Evolutionary conservation across 2,113 vertebrate genomes (phyloP).

Genomic region (Tragelaphus strepsiceros): DNA sequence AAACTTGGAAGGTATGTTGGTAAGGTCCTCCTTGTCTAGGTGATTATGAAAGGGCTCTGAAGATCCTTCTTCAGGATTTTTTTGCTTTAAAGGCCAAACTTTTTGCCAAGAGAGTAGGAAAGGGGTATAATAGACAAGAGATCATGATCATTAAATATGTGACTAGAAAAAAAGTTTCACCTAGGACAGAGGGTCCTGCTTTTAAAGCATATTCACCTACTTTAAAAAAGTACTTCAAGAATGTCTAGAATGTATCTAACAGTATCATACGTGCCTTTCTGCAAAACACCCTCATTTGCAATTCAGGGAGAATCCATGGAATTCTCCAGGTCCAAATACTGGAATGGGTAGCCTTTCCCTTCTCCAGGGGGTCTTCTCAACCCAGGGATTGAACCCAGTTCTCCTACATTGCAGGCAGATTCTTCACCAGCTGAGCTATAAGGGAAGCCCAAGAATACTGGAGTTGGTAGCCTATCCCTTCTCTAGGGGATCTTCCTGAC

Average conservation of each 20-base stretch:
- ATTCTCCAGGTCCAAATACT: background rate
- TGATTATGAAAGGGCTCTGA: background rate
- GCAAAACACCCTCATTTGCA: background rate
- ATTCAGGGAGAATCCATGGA: background rate
- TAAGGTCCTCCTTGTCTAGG: background rate
- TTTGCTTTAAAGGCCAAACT: background rate
- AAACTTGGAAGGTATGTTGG: background rate
- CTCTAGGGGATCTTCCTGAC: background rate
- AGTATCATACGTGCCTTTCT: background rate
- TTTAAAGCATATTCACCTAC: background rate
- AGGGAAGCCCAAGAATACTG: background rate
- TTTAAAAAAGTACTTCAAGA: background rate
- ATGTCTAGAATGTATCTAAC: background rate
- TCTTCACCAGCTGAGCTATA: background rate
- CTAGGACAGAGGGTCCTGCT: background rate
- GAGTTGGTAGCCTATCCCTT: background rate
- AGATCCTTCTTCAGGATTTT: background rate
- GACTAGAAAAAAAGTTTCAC: background rate
- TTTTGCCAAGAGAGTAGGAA: background rate
- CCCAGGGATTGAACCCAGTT: background rate
- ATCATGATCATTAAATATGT: background rate
- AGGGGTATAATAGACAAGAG: background rate
- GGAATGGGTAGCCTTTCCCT: background rate
- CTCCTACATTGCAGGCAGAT: background rate
- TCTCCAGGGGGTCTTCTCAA: background rate